These are phyloP conservation scores for Bugula neritina DNA, from an alignment of 2,888 invertebrate species.

Conservation along the genomic window DNA sequence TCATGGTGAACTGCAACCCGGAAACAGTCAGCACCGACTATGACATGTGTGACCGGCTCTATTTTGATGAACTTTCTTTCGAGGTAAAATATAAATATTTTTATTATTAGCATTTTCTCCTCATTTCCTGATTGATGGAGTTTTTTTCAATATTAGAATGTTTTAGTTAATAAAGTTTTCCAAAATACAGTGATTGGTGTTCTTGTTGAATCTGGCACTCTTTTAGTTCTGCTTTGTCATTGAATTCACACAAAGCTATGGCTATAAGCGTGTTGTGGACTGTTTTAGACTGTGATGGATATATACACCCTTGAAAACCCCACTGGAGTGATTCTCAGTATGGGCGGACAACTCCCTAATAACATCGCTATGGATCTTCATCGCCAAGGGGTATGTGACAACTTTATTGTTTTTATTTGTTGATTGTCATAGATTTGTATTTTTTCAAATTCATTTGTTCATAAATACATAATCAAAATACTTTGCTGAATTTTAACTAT, in stretches of 20 bases:
- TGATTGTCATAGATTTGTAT: no score
- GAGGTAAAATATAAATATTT: slow-evolving; percentile 58
- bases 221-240: no score
- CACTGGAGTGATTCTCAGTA: slow-evolving; percentile 86
- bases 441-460: no score
- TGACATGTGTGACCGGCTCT: slow-evolving; percentile 96
- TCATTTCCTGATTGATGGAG: no score
- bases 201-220: no score
- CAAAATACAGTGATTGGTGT: no score
- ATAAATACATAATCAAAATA: no score
- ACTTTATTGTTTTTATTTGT: no score
- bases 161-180: no score
- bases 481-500: no score
- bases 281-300: slow-evolving; percentile 78
- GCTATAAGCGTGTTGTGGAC: not conserved
- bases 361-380: slow-evolving; percentile 99
- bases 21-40: slow-evolving; percentile 99
- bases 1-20: slow-evolving; percentile 98
- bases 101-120: no score
- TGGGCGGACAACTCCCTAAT: slow-evolving; percentile 98
- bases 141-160: no score
- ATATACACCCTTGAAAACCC: slow-evolving; percentile 90
- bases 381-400: slow-evolving; percentile 46
- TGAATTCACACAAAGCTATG: not conserved
- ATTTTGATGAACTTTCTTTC: slow-evolving; percentile 98